These are phyloP conservation scores for Heterotis niloticus DNA, from an alignment of 2,113 vertebrate species.

Conservation along the genomic window DNA sequence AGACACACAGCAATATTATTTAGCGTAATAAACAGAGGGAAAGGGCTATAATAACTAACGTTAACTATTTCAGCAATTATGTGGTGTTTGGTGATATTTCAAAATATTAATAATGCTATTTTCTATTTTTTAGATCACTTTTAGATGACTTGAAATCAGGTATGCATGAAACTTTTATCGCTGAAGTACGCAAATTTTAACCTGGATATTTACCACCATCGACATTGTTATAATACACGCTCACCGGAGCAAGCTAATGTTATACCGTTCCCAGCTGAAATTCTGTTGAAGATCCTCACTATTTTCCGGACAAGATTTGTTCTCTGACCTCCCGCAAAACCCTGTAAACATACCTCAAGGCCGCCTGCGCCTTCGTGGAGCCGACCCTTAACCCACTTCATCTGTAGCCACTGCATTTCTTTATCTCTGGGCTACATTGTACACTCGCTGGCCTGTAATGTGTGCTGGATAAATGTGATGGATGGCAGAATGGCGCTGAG, in stretches of 20 bases:
- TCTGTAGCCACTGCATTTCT: not conserved
- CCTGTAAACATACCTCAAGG: not conserved
- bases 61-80: no score
- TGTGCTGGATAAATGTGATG: not conserved
- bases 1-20: no score
- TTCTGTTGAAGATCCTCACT: not conserved
- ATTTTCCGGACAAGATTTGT: slow-evolving; percentile 7
- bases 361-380: not conserved
- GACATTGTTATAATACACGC: not conserved
- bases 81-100: no score
- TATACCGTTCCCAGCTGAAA: not conserved
- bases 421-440: not conserved
- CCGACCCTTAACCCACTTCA: not conserved
- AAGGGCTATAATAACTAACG: no score
- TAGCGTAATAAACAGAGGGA: no score
- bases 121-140: no score
- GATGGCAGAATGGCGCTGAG: not conserved
- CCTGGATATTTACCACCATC: not conserved
- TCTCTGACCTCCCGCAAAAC: not conserved
- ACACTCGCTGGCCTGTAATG: not conserved
- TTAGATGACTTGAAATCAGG: no score
- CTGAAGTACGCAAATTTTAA: not conserved
- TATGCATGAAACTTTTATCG: no score
- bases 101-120: no score
- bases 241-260: slow-evolving; percentile 5